Conservation (phyloP, 1,140 invertebrate genomes). For the Bombus huntii region DNA sequence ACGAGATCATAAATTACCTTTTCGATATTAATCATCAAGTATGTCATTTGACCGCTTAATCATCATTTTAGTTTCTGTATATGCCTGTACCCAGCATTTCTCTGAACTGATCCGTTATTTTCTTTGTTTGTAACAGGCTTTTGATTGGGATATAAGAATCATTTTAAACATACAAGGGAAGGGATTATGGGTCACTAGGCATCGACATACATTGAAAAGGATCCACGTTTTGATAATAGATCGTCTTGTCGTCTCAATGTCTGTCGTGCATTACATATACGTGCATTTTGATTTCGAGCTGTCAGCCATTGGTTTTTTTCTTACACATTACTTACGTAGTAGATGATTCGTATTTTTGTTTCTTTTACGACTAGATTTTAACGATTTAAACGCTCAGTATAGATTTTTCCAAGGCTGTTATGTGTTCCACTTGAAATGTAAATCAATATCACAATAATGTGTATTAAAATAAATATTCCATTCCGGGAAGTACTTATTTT, state of each 20-base stretch:
- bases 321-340: conserved; percentile 36
- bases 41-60: neutral
- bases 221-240: conserved; percentile 31
- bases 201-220: conserved; percentile 65
- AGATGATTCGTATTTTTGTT: neutral
- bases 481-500: neutral
- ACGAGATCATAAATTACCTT: conserved; percentile 25
- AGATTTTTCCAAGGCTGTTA: conserved; percentile 16
- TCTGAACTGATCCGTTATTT: conserved; percentile 32
- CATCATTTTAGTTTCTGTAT: neutral
- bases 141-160: conserved; percentile 26
- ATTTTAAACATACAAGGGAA: conserved; percentile 26
- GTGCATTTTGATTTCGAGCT: conserved; percentile 73
- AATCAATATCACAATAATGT: conserved; percentile 35
- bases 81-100: conserved; percentile 62
- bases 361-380: conserved; percentile 50
- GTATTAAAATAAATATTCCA: conserved; percentile 32
- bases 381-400: conserved; percentile 21
- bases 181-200: conserved; percentile 60
- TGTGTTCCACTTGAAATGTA: conserved; percentile 9
- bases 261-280: conserved; percentile 58
- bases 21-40: neutral
- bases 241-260: conserved; percentile 54
- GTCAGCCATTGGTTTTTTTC: conserved; percentile 64
- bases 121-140: conserved; percentile 19